A percentile compares a stretch with the other conserved stretches of the same genome.
Evolutionary conservation across 2,797 vertebrate species (phyloP).

Genomic region (Amblyraja radiata): DNA sequence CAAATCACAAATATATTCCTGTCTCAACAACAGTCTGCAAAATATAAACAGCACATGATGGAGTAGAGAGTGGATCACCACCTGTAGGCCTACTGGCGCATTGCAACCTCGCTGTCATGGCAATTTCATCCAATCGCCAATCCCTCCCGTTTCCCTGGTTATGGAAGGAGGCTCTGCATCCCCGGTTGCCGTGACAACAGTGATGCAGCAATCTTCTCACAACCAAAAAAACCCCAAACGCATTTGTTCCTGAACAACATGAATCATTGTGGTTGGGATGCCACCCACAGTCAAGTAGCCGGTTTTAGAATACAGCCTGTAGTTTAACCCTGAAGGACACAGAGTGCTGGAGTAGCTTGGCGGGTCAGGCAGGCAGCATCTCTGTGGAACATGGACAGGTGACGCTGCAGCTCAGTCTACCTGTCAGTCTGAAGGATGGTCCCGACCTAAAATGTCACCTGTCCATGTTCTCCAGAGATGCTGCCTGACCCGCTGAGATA

Average conservation of each 20-base stretch:
- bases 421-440: no score
- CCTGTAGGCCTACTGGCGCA: not conserved
- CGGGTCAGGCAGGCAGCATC: no score
- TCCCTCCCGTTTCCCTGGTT: not conserved
- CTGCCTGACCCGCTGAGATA: no score
- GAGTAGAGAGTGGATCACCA: not conserved
- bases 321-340: not conserved
- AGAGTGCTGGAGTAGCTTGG: no score
- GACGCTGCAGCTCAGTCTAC: no score
- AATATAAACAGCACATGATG: not conserved
- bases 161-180: not conserved
- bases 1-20: conserved; percentile 3
- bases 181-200: not conserved
- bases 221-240: not conserved
- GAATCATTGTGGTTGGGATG: not conserved
- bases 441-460: no score
- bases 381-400: no score
- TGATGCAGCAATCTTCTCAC: conserved; percentile 30
- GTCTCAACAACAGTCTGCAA: not conserved
- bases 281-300: not conserved
- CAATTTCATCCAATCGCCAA: conserved; percentile 3
- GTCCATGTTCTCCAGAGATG: no score
- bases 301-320: no score
- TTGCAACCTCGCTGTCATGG: not conserved
- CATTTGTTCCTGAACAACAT: not conserved